Evolutionary conservation across 2,113 vertebrate species (phyloP), one percentile per base, ranked within the genome.

Genomic region (Clarias batrachus): DNA sequence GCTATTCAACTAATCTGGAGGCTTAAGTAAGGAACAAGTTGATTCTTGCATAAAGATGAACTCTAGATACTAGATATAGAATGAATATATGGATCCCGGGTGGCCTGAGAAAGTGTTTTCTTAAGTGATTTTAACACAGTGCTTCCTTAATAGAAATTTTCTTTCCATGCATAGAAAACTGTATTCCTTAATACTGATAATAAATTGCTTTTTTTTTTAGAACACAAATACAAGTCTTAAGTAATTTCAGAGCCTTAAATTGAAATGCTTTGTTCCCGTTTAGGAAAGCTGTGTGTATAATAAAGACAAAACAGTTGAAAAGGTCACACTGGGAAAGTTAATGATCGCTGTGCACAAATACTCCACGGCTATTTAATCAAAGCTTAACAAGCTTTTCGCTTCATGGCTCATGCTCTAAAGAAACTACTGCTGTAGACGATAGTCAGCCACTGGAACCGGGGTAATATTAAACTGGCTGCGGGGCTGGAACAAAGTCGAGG

Each of bases 301-400:
- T 77, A 77, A 54, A 78, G 52, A 78, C 25, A 27, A n/a, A 57
- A 16, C n/a, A 56, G 52, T 78, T 78, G 52, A 78, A 52, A 78
- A 19, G 52, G 88, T 89, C 79, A 85, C 52, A 19, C 71, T 27
- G 21, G 57, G 37, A 56, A 25, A 37, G 25, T 86, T 71, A 87
- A 60, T 57, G 57, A 74, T 73, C 62, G 73, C 23, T 78, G 48
- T 77, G 73, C 60, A 59, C 54, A 85, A 78, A 87, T 63, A 83
- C 63, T 33, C 12, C 25, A 30, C 54, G 70, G 86, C 63, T 63
- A 85, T 78, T 89, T 87, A 82, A 85, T 79, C 85, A 89, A 82
- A 81, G 48, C 48, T 13, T 48, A 80, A 86, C 74, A 80, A 84
- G 81, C 33, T 48, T 48, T 84, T 70, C 27, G 17, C 73, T 56